Base-by-base conservation (phyloP, 2,797 vertebrate genomes). In the Periophthalmus magnuspinnatus region DNA sequence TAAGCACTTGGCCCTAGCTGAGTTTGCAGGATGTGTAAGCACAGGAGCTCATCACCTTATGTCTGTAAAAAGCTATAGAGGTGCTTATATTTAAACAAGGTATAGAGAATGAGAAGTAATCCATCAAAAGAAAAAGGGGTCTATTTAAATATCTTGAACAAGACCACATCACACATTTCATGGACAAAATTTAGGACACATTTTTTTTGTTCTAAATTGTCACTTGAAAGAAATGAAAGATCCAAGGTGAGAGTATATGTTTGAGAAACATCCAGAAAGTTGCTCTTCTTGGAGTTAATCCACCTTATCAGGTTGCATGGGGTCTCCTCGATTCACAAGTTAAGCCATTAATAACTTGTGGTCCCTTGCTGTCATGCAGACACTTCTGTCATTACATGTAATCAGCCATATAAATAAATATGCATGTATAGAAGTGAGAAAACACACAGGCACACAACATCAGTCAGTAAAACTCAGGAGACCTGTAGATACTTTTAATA, bases 21-120 rank as follows among this genome's bases (percentile, higher is more conserved):
- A 68, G 76, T 80, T 33, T 48, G 72, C 50, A 70, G 67, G 76
- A 80, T 80, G 81, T 78, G 79, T 82, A 73, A 82, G 82, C 82
- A 89, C 81, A 77, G 71, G 76, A 87, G 82, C 82, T 82, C 85
- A 83, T 91, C 83, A 92, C 86, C 85, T 90, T 85, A 90, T 45
- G 81, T 83, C 85, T 91, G 85, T 86, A 82, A 88, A 69, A 61
- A 65, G 79, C 71, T 68, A 54, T 68, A 60, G 78, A 72, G 75
- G 61, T 72, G 65, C 78, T 72, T 90, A 89, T 80, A 82, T 86
- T 89, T 89, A 92, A 88, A 83, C 14, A 73, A 67, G 28, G 70
- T 72, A 63, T 38, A 61, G 38, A 60, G 64, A 65, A 82, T 34
- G 7, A 57, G 57, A 47, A 69, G 57, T 52, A 75, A 70, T 74